Percentiles rank a stretch among this genome's conserved stretches.
Conservation (phyloP, 2,888 invertebrate species). For the Sesamia inferens region DNA sequence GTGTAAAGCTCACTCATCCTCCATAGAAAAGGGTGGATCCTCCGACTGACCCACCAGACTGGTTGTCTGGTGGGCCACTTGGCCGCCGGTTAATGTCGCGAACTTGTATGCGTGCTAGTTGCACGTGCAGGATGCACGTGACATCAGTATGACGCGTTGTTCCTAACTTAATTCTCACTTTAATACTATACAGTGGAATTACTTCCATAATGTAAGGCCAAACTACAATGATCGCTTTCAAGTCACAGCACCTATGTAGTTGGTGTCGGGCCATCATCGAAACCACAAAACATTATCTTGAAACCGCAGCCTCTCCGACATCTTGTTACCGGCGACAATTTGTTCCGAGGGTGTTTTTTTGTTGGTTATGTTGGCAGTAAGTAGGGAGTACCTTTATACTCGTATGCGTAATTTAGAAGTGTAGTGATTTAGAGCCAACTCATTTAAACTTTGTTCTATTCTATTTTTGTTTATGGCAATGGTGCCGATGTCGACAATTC, state of each 20-base stretch:
- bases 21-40: too few species aligned
- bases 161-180: conserved; percentile 7
- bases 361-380: conserved; percentile 59
- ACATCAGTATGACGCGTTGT: too few species aligned
- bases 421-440: background rate
- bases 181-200: conserved; percentile 40
- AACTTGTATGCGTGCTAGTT: too few species aligned
- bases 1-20: too few species aligned
- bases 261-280: conserved; percentile 69
- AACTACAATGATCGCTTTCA: conserved; percentile 59
- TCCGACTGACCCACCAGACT: too few species aligned
- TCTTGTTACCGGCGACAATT: conserved; percentile 85
- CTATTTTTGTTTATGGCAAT: too few species aligned
- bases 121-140: too few species aligned
- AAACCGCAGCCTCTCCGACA: conserved; percentile 71
- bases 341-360: conserved; percentile 69
- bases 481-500: too few species aligned
- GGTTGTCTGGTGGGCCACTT: too few species aligned
- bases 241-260: conserved; percentile 69
- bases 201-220: conserved; percentile 55
- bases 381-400: conserved; percentile 30
- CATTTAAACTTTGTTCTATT: too few species aligned
- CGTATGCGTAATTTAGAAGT: background rate
- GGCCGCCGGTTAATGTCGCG: too few species aligned
- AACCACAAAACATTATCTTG: conserved; percentile 72